Evolutionary conservation across 2,888 invertebrate genomes (phyloP), one percentile per base, ranked within the genome.

Genomic region (Meteorus cinctellus): DNA sequence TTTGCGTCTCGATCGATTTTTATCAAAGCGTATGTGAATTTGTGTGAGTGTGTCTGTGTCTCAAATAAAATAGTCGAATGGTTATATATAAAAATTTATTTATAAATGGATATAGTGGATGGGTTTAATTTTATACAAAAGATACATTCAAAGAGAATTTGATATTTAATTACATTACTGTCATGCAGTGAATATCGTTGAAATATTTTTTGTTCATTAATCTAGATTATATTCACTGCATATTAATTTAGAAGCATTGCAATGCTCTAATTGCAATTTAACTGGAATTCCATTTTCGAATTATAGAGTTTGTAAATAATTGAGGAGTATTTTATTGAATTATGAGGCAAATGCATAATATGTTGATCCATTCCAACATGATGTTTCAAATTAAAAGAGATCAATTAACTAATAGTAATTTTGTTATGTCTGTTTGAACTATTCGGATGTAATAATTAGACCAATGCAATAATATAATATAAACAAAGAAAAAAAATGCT

Each of bases 1-100:
- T 72, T 77, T 75, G 72, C 71, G 72, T 67, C 60, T 60, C 71
- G 70, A 41, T 60, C 70, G 60, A 70, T 60, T 70, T 59, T 70
- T 70, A 70, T 70, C 70, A 60, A 10, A 31, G 24, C 55, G 12
- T 48, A 29, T 51, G 48, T 68, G 41, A 24, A 36, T 51, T 19
- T n/a, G 24, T n/a, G 45, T 14, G 45, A 10, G 45, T 16, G n/a
- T n/a, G 48, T n/a, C n/a, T 16, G 48, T n/a, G 48, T 4, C 19
- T 55, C 6, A 19, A 19, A 19, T 24, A 24, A 55, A 55, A 55
- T 55, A 19, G 19, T 19, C 6, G 19, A 55, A 55, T 19, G 19
- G 19, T 19, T 55, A 55, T 8, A n/a, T n/a, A 48, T 4, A 55
- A n/a, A 55, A 19, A 55, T 55, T n/a, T 55, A 19, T 19, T n/a